Percentiles rank a stretch among this genome's conserved stretches.
These are phyloP conservation scores for Drosophila setifemur DNA, from an alignment of 1,140 invertebrate genomes.

Conservation along the genomic window DNA sequence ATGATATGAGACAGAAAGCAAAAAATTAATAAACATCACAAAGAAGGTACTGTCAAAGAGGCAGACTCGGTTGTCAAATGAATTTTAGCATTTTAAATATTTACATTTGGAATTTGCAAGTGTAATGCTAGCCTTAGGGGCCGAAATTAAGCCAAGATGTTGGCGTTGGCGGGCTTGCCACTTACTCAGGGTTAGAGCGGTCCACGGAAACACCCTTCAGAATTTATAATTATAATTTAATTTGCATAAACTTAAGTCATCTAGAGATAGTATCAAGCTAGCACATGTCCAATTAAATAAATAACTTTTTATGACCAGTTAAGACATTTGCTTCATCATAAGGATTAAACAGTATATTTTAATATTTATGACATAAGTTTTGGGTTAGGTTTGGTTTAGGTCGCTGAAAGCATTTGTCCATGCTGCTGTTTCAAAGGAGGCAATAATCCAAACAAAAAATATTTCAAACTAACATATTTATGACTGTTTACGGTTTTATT, in stretches of 20 bases:
- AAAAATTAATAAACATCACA: conserved; percentile 43
- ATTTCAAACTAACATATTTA: too few relatives aligned
- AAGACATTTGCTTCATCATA: conserved; percentile 32
- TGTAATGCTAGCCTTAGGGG: conserved; percentile 16
- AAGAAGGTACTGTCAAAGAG: conserved; percentile 40
- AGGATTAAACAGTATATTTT: conserved; percentile 58
- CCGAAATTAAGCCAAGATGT: conserved; percentile 36
- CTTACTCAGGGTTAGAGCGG: conserved; percentile 26
- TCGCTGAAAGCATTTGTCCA: conserved; percentile 49
- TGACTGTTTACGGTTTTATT: conserved; percentile 64
- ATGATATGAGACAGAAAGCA: conserved; percentile 6
- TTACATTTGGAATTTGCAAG: conserved; percentile 64
- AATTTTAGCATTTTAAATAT: conserved; percentile 66
- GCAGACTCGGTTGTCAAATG: conserved; percentile 41
- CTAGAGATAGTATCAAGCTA: neutral
- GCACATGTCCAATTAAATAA: conserved; percentile 58
- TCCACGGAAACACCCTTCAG: conserved; percentile 18
- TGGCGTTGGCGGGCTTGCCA: conserved; percentile 6
- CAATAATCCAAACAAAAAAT: conserved; percentile 41
- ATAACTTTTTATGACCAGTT: conserved; percentile 57
- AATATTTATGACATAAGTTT: conserved; percentile 73
- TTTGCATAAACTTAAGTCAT: conserved; percentile 66
- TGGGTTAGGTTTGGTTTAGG: conserved; percentile 4
- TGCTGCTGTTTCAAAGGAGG: conserved; percentile 9
- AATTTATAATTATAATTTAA: conserved; percentile 77